Evolutionary conservation across 2,113 vertebrate genomes (phyloP), one percentile per base, ranked within the genome.

Genomic region (Lynx canadensis): DNA sequence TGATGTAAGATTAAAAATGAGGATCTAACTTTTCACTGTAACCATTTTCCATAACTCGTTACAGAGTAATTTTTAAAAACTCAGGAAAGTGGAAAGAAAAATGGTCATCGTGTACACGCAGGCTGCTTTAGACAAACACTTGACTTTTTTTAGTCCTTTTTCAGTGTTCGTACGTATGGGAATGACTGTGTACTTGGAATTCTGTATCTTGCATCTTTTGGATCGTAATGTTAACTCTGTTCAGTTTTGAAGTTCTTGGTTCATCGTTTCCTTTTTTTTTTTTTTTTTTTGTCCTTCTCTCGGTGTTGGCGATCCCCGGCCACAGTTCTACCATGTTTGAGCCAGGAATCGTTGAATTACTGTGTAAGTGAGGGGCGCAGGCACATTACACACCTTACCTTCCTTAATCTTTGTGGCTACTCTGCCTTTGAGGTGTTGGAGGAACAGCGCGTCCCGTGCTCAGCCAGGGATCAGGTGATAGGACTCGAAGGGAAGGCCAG

Each of bases 341-440:
- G 5, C 2, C 2, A 0, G n/a, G 11, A 5, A 21, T 8, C 29
- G 86, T 87, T 2, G 27, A 11, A 8, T 18, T 19, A 4, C 69
- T 12, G 0, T 60, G 80, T 3, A 2, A 21, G 57, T 21, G 82
- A 60, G 0, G 0, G 7, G 25, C 11, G 7, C 7, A 1, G 66
- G 45, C 33, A 27, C 15, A 0, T 21, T 2, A 3, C 18, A 12
- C 0, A 1, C 83, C 38, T 90, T 3, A 1, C 0, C 45, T 19
- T 66, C 29, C 60, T 36, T 7, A 7, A 19, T 29, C 68, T 31
- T 80, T 5, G 5, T 18, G 25, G 15, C 65, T 1, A 3, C 60
- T n/a, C 36, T 96, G 29, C 38, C 86, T 52, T 14, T 3, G 11
- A 33, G 38, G 48, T 50, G 0, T 12, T 3, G 38, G 78, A 27